Base-by-base conservation (phyloP, 2,113 vertebrate species). In the Seriola quinqueradiata region DNA sequence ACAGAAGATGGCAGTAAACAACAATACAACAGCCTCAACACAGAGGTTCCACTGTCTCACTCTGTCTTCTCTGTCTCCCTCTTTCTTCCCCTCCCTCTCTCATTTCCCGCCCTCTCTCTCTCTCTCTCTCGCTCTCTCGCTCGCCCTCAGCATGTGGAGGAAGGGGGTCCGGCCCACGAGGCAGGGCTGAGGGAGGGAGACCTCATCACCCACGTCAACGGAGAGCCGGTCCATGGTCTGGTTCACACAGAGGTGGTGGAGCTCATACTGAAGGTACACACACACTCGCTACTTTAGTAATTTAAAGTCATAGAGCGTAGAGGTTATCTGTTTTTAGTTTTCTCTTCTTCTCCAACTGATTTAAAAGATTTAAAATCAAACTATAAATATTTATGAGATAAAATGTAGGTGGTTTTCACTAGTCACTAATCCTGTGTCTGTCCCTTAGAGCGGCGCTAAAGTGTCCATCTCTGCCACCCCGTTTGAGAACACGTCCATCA, bases 181-280 rank as follows among this genome's bases (percentile, higher is more conserved):
- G 96, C 97, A 0, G 98, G 98, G 17, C 95, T 99, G 79, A 96
- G 95, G 84, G 97, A 97, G 91, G 97, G 98, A 0, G 98, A 99
- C 87, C 96, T 99, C 86, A 99, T 99, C 93, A 99, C 98, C 5
- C 97, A 99, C 1, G 97, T 99, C 79, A 99, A 99, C 1, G 98
- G 98, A n/a, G 98, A 99, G 72, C 92, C 97, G 0, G 98, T 99
- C 28, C 96, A 99, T 0, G 98, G 98, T 8, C 95, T 99, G 84
- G 98, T 99, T 48, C 98, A 99, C 93, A 99, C 98, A 0, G 98
- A 99, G 69, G 98, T 99, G 90, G 98, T 99, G 87, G 97, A 99
- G 93, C 96, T 99, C 71, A 96, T 99, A n/a, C 94, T 99, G 64
- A 99, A 99, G 98, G 98, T 99, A 46, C 0, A 14, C 19, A 28